Conservation (phyloP, 2,888 invertebrate genomes). For the Morpho helenor region DNA sequence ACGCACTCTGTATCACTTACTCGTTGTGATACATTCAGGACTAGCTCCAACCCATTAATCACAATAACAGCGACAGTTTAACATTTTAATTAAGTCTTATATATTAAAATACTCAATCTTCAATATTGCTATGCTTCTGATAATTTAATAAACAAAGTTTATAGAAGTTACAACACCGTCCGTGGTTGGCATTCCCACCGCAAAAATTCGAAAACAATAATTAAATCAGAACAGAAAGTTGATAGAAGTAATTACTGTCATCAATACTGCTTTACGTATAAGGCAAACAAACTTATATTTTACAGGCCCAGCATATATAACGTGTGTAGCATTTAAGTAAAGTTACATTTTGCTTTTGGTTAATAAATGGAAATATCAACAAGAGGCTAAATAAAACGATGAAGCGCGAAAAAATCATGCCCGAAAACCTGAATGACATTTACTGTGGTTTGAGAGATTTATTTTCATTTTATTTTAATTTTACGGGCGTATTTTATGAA, state of each 20-base stretch:
- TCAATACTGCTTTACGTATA: constrained; percentile 28
- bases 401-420: constrained; percentile 23
- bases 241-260: constrained; percentile 64
- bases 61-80: too few relatives aligned
- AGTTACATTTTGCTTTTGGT: too few relatives aligned
- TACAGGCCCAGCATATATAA: too few relatives aligned
- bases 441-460: constrained; percentile 25
- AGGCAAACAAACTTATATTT: neutral
- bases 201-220: constrained; percentile 78
- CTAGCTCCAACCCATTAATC: too few relatives aligned
- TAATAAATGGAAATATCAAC: too few relatives aligned
- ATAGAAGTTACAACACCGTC: constrained; percentile 45
- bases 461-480: constrained; percentile 33
- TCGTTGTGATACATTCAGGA: too few relatives aligned
- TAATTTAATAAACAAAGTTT: constrained; percentile 79
- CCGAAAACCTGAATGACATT: constrained; percentile 16
- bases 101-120: too few relatives aligned
- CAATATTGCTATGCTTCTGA: constrained; percentile 73
- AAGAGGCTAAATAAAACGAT: constrained; percentile 47
- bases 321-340: too few relatives aligned
- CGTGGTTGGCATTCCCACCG: constrained; percentile 72
- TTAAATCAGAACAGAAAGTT: constrained; percentile 78
- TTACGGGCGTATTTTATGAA: constrained; percentile 32
- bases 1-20: too few relatives aligned
- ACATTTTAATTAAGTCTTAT: too few relatives aligned